Percentiles rank a stretch among this genome's conserved stretches.
Evolutionary conservation across 2,797 vertebrate species (phyloP).

Genomic region (Cercopithecus diana): DNA sequence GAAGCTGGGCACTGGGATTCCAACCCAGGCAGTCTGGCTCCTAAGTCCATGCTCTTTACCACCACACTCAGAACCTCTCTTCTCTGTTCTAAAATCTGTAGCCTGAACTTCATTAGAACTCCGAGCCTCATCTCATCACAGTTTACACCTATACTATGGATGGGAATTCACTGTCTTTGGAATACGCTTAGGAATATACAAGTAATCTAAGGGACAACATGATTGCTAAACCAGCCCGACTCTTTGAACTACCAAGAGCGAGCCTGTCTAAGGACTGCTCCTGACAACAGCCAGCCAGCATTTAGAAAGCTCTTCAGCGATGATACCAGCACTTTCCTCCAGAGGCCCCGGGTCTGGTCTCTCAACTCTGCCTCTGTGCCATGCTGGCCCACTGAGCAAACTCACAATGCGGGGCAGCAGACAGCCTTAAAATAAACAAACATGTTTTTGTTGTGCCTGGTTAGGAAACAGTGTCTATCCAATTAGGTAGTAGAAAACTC

Average conservation of each 20-base stretch:
- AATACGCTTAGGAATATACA: neutral
- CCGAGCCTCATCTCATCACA: neutral
- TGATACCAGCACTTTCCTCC: neutral
- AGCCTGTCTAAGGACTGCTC: neutral
- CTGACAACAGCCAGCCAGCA: neutral
- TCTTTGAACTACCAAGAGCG: neutral
- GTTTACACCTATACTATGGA: neutral
- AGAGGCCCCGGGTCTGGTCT: neutral
- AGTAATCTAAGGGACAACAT: neutral
- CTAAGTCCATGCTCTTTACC: neutral
- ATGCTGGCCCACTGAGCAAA: neutral
- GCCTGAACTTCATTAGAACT: neutral
- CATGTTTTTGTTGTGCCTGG: neutral
- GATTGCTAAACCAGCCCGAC: neutral
- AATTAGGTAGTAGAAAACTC: slow-evolving; percentile 34
- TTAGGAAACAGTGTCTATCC: neutral
- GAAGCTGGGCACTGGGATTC: neutral
- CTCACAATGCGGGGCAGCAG: slow-evolving; percentile 9
- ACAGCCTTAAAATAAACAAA: slow-evolving; percentile 44
- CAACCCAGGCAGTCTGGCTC: neutral
- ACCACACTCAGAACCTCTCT: neutral
- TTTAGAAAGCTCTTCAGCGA: neutral
- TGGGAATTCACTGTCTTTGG: slow-evolving; percentile 6
- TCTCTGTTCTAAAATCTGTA: neutral
- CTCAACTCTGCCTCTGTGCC: neutral